phyloP scores from a whole-genome alignment of 23 tunicate species.

The Diplosoma virens region DNA sequence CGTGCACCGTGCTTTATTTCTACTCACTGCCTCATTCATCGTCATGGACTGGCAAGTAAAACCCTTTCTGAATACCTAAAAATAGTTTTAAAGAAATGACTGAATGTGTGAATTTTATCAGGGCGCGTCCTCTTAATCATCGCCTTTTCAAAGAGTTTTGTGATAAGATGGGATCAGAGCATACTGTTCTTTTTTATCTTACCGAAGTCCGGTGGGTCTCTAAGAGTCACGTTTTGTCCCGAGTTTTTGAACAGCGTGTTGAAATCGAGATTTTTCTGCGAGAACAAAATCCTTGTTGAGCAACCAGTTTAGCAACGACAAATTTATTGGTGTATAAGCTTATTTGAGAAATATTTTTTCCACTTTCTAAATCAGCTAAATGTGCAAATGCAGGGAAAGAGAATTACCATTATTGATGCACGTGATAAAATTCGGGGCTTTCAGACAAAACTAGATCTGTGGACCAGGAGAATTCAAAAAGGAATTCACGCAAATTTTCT shows the following conservation, averaged over 20 bases:
- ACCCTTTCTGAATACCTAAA: slow-evolving; percentile 7
- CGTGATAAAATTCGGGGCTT: slow-evolving; percentile 7
- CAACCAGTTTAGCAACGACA: slow-evolving; percentile 3
- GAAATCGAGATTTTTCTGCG: slow-evolving; percentile 23
- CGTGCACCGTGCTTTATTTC: neutral
- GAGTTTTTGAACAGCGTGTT: slow-evolving; percentile 5
- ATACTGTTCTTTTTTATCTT: slow-evolving; percentile 7
- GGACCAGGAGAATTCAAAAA: slow-evolving; percentile 15
- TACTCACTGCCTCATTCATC: neutral
- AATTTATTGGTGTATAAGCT: slow-evolving; percentile 14
- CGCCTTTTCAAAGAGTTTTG: no score
- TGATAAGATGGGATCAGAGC: slow-evolving; percentile 13
- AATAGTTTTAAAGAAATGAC: slow-evolving; percentile 1
- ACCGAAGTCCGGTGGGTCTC: slow-evolving; percentile 6
- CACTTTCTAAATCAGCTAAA: slow-evolving; percentile 19
- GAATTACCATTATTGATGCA: slow-evolving; percentile 18
- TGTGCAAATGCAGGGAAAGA: slow-evolving; percentile 19
- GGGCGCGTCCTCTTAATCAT: no score
- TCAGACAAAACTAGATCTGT: neutral
- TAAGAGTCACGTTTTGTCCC: slow-evolving; percentile 6
- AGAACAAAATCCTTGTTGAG: slow-evolving; percentile 12
- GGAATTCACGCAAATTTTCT: slow-evolving; percentile 15
- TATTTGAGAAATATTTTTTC: slow-evolving; percentile 20
- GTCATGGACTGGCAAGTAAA: slow-evolving; percentile 14
- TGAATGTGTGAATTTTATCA: slow-evolving; percentile 24